Base-by-base conservation (phyloP, 2,888 invertebrate genomes). In the Drosophila bunnanda region DNA sequence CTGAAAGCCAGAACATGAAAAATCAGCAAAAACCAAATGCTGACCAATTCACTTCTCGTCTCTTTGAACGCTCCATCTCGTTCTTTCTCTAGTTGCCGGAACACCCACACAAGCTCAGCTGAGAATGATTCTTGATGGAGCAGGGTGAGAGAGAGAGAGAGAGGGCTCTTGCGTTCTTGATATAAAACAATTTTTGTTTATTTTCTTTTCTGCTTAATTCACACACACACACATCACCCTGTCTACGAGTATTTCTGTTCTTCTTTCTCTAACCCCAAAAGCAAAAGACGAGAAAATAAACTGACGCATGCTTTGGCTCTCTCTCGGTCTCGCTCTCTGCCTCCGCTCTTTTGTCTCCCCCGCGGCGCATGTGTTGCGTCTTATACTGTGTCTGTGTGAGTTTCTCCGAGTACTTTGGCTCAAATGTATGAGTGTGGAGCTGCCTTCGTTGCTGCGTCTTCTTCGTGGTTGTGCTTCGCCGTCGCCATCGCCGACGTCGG, bases 331-430 rank as follows among this genome's bases (percentile, higher is more conserved):
- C 61, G 38, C n/a, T 56, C 77, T 73, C 62, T 64, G 30, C 41
- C 55, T 34, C 48, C 61, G 52, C 50, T 53, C 39, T 58, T 58
- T 22, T 39, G 38, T 12, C 41, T 46, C 69, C 56, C 56, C 75
- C 77, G 60, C 65, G 66, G 88, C 82, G 83, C 88, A 85, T 83
- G 88, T 85, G 76, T 85, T 82, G 74, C 86, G 75, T 75, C 75
- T 79, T 78, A 60, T 34, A 39, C 46, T 48, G 25, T 67, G 17
- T 50, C 44, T 71, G 59, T 60, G 55, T 46, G 70, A 65, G 72
- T 67, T 28, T 36, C 44, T 60, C 22, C 50, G 44, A 44, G 64
- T 56, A 30, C 54, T 52, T 15, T 22, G 20, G 50, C 50, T 52
- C 9, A 20, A 50, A 28, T 39, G 54, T 61, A 50, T 53, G 65